These are phyloP conservation scores for Drosophila algonquin DNA, from an alignment of 2,888 invertebrate species.

Conservation along the genomic window DNA sequence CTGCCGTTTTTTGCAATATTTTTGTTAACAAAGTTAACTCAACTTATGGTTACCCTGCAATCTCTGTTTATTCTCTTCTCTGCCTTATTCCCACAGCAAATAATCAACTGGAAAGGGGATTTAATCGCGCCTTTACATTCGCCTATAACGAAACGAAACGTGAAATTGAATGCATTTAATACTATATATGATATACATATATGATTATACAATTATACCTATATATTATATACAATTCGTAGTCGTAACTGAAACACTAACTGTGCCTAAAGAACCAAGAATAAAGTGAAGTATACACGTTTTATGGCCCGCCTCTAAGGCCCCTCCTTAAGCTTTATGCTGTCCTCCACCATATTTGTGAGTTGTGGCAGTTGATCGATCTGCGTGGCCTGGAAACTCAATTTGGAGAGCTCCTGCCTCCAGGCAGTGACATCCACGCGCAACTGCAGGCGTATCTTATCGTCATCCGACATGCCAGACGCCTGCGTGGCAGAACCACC, in stretches of 20 bases:
- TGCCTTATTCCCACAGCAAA: conserved; percentile 66
- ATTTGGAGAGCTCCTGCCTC: conserved; percentile 86
- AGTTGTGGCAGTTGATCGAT: conserved; percentile 87
- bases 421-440: conserved; percentile 93
- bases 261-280: conserved; percentile 69
- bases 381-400: conserved; percentile 85
- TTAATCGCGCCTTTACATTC: conserved; percentile 8
- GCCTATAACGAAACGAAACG: conserved; percentile 22
- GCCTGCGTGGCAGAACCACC: conserved; percentile 84
- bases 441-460: conserved; percentile 96
- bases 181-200: conserved; percentile 42
- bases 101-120: conserved; percentile 46
- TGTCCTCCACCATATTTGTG: conserved; percentile 87
- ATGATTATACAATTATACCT: conserved; percentile 38
- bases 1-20: conserved; percentile 35
- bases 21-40: conserved; percentile 11
- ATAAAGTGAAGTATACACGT: conserved; percentile 60
- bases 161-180: conserved; percentile 76
- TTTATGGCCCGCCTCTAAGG: conserved; percentile 11
- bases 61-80: conserved; percentile 53
- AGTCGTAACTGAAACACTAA: conserved; percentile 49
- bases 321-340: conserved; percentile 84
- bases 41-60: conserved; percentile 40
- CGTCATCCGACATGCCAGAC: conserved; percentile 91
- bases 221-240: conserved; percentile 56